A percentile compares a stretch with the other conserved stretches of the same genome.
Evolutionary conservation across 2,797 vertebrate genomes (phyloP).

Genomic region (Falco peregrinus): DNA sequence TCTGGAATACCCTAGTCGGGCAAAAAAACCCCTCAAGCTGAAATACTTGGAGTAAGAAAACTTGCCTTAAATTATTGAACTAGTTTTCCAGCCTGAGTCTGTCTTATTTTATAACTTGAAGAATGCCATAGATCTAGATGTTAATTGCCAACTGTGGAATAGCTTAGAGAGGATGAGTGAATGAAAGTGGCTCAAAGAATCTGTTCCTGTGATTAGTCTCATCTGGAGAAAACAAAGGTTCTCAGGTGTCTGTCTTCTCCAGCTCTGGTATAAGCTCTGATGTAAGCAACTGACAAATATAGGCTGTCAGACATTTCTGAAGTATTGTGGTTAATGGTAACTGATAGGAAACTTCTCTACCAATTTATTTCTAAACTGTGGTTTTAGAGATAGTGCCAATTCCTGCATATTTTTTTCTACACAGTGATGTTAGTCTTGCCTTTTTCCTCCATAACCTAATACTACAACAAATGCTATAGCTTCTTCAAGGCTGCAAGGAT

Average conservation of each 20-base stretch:
- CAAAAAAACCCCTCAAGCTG: not conserved
- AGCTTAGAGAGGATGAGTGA: not conserved
- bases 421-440: not conserved
- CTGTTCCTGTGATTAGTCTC: not conserved
- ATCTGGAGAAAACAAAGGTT: not conserved
- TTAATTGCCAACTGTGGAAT: not conserved
- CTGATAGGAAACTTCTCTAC: conserved; percentile 54
- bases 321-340: conserved; percentile 55
- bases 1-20: not conserved
- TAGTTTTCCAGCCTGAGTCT: not conserved
- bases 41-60: not conserved
- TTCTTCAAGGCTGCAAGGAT: not conserved
- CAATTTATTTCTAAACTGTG: not conserved
- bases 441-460: not conserved
- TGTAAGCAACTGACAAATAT: not conserved
- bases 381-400: not conserved
- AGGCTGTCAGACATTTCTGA: not conserved
- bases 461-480: not conserved
- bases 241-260: not conserved
- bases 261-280: not conserved
- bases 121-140: not conserved
- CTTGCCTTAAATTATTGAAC: not conserved
- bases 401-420: not conserved
- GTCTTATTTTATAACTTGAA: not conserved
- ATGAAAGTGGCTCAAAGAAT: not conserved